Evolutionary conservation across 2,113 vertebrate species (phyloP).

Genomic region (Tragelaphus scriptus): DNA sequence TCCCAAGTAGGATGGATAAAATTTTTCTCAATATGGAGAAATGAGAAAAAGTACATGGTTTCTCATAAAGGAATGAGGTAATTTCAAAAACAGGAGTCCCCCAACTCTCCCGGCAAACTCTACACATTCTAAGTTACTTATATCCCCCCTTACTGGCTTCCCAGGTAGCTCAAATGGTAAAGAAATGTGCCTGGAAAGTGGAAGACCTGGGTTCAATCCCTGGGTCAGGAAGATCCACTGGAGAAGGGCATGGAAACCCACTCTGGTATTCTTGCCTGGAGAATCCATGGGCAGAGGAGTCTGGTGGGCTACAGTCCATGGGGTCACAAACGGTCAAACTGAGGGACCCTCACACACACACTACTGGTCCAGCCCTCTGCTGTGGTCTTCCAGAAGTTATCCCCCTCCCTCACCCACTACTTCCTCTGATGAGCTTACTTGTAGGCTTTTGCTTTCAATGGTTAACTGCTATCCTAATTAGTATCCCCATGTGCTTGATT

Average conservation of each 20-base stretch:
- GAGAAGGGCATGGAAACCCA: not conserved
- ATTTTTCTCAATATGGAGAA: not conserved
- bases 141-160: not conserved
- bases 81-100: not conserved
- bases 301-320: not conserved
- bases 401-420: not conserved
- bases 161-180: not conserved
- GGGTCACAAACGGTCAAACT: not conserved
- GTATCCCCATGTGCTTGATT: not conserved
- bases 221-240: not conserved
- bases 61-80: not conserved
- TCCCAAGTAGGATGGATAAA: not conserved
- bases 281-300: not conserved
- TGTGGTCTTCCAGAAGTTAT: not conserved
- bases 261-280: not conserved
- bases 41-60: not conserved
- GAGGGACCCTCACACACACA: not conserved
- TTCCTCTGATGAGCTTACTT: not conserved
- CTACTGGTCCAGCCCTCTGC: not conserved
- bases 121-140: not conserved
- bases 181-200: not conserved
- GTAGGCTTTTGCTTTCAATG: not conserved
- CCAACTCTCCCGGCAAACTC: not conserved
- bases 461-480: not conserved
- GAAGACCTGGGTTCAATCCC: not conserved